These are phyloP conservation scores for Bucorvus abyssinicus DNA, from an alignment of 2,797 vertebrate species.

Conservation along the genomic window DNA sequence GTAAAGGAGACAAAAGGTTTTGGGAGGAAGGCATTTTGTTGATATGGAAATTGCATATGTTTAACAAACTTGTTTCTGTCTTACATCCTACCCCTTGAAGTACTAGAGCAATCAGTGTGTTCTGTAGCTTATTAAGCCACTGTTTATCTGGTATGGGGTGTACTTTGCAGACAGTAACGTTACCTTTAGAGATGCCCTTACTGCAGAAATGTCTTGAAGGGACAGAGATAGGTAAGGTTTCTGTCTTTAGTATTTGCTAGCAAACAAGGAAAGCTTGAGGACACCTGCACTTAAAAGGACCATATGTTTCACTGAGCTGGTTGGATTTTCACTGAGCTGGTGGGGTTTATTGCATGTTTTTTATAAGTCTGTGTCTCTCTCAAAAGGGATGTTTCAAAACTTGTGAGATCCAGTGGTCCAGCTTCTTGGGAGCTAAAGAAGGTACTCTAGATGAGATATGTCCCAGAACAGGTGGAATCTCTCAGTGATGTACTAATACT, in stretches of 20 bases:
- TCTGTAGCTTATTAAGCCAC: background rate
- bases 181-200: background rate
- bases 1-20: background rate
- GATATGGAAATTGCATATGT: background rate
- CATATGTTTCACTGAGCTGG: background rate
- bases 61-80: background rate
- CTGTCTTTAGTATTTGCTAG: background rate
- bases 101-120: background rate
- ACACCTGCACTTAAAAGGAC: background rate
- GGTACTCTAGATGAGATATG: background rate
- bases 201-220: background rate
- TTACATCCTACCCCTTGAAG: background rate
- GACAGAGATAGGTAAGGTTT: background rate
- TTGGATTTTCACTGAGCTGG: background rate
- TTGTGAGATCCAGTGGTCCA: background rate
- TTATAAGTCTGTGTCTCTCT: background rate
- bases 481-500: background rate
- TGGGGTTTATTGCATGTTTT: background rate
- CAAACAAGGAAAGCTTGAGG: background rate
- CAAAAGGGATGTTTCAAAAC: background rate
- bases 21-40: background rate
- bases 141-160: background rate
- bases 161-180: background rate
- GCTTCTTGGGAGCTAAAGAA: background rate
- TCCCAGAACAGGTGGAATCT: background rate